Evolutionary conservation across 2,888 invertebrate genomes (phyloP), one percentile per base, ranked within the genome.

Genomic region (Hermaeophaga mercurialis): DNA sequence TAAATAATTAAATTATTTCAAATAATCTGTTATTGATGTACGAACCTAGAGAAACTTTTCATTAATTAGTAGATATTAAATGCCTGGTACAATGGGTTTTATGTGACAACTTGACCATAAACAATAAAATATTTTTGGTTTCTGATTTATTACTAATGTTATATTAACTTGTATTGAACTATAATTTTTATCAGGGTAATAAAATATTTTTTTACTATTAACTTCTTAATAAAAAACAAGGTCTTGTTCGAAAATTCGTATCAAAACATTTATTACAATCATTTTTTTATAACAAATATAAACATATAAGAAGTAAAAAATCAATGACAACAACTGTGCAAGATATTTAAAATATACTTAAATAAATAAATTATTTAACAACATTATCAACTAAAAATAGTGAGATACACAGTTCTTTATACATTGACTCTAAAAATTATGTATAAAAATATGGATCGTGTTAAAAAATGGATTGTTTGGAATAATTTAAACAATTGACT

Each of bases 211-310:
- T n/a, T n/a, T n/a, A n/a, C n/a, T n/a, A n/a, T n/a, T n/a, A n/a
- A n/a, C n/a, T n/a, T n/a, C n/a, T n/a, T n/a, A n/a, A n/a, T n/a
- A n/a, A n/a, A n/a, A n/a, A n/a, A n/a, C n/a, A n/a, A n/a, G n/a
- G n/a, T n/a, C n/a, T n/a, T n/a, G n/a, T n/a, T n/a, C n/a, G 12
- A 39, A 49, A 49, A 39, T 28, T 26, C 28, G 17, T 50, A 50
- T 50, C n/a, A 41, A 50, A 50, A 50, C 59, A 52, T 68, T 66
- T 68, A 66, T 58, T 62, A 55, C 54, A 64, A 64, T 56, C 33
- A 38, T 55, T 54, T 59, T 48, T n/a, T 49, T 54, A 47, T 39
- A 59, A 59, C 53, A 56, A 50, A 62, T 61, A 58, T 59, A 63
- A 63, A 61, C 57, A 64, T 58, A 55, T 61, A 50, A 44, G 31